Base-by-base conservation (phyloP, 2,113 vertebrate species). In the Cyanocitta stelleri region DNA sequence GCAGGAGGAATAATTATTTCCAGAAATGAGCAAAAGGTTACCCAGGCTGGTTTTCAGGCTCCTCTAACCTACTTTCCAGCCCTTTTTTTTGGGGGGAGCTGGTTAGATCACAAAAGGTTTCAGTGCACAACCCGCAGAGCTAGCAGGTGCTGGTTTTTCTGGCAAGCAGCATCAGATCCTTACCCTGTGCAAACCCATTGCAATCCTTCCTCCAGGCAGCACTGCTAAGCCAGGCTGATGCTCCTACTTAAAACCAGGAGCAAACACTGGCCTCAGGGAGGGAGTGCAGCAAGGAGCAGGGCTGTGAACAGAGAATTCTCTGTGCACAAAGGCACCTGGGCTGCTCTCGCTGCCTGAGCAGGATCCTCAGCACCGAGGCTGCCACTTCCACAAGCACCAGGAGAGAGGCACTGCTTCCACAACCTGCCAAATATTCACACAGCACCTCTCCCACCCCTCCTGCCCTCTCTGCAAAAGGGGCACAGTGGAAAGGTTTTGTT, bases 321-420 rank as follows among this genome's bases (percentile, higher is more conserved):
- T 15, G 21, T 33, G 81, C 62, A 44, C 16, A 30, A 32, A 37
- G 48, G 26, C 39, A 20, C 51, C 49, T 0, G 32, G 17, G 24
- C 63, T 35, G 46, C 1, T 2, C 13, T 39, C 55, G 2, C 2
- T 9, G 41, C 2, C 16, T 16, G 72, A 22, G 77, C 58, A 56
- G 87, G 29, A 61, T 1, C 46, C 56, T 44, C 58, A 16, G 7
- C 66, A 5, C 1, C 0, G 3, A n/a, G 46, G 55, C 77, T 16
- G 58, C 3, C 5, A 6, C 21, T 21, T 29, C 39, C 71, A 16
- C 35, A 4, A 7, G 6, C 9, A 5, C 9, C 66, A 82, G 51
- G 15, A 32, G 51, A 7, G 10, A 8, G 68, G 49, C 69, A 5
- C 5, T 0, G 17, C 4, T 20, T 3, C 23, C 68, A 27, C 0